phyloP scores from a whole-genome alignment of 1,140 invertebrate genomes.

The Drosophila guanche region DNA sequence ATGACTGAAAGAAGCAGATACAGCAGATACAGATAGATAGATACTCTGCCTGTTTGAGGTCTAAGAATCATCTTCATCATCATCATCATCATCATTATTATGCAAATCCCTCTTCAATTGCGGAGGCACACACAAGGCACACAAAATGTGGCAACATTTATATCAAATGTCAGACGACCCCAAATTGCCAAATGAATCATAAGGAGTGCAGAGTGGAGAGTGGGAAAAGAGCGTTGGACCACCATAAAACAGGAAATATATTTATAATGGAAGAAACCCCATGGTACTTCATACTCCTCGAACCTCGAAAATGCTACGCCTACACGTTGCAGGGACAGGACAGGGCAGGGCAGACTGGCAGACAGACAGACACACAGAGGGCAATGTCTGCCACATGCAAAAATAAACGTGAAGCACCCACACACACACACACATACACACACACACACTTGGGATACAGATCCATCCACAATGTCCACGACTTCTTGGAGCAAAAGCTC shows the following conservation, averaged over 20 bases:
- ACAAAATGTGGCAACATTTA: constrained; percentile 62
- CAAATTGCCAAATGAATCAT: constrained; percentile 81
- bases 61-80: constrained; percentile 41
- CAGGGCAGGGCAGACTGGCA: neutral
- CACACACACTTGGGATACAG: constrained; percentile 35
- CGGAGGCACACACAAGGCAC: constrained; percentile 25
- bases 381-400: constrained; percentile 69
- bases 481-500: constrained; percentile 43
- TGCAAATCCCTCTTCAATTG: constrained; percentile 52
- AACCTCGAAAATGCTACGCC: constrained; percentile 55
- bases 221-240: constrained; percentile 30
- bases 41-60: neutral
- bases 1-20: constrained; percentile 63
- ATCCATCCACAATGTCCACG: constrained; percentile 45
- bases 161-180: constrained; percentile 74
- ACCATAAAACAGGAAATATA: constrained; percentile 78
- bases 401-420: constrained; percentile 68
- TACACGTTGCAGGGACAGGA: constrained; percentile 48
- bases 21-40: neutral
- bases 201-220: constrained; percentile 13
- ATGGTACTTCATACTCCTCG: too few species aligned
- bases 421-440: constrained; percentile 19
- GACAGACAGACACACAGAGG: constrained; percentile 31
- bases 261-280: constrained; percentile 58
- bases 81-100: constrained; percentile 50